Base-by-base conservation (phyloP, 1,140 invertebrate species). In the Halotydeus destructor region DNA sequence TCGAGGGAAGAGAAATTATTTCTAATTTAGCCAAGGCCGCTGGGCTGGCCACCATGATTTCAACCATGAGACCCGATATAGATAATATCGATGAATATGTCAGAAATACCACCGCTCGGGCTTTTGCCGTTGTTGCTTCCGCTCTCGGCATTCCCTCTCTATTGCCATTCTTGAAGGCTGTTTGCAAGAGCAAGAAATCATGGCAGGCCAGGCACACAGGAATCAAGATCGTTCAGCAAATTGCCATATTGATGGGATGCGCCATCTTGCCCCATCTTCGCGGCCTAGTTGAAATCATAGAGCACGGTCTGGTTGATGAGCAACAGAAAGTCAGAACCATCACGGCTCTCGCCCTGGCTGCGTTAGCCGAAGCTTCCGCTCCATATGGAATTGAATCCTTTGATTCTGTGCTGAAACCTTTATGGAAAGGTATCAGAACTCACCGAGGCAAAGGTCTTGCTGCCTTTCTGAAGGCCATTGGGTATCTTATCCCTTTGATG, bases 51-150 rank as follows among this genome's bases (percentile, higher is more conserved):
- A 99, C 94, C 6, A 99, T 99, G 94, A 99, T 99, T 54, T 98
- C 93, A 1, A 98, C 93, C 0, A 98, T 99, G 94, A 70, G 94
- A 62, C 94, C 94, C 3, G 94, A 99, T 68, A 99, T 99, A 57
- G 94, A 99, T 59, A 99, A 99, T 58, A 96, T 98, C 54, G 94
- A 99, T 63, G 94, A 99, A 65, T 99, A 98, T 52, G 94, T 99
- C 1, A 68, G 94, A 58, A 99, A 99, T 60, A 99, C 94, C 0
- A 99, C 94, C 8, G 93, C 94, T 2, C 67, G 94, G 53, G 94
- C 94, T 1, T 99, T 99, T 62, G 94, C 94, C 30, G 93, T 99
- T 0, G 94, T 99, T 1, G 94, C 94, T 0, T 98, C 91, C 8
- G 93, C 94, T 42, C 65, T 99, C 21, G 91, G 93, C 27, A 99